A percentile compares a stretch with the other conserved stretches of the same genome.
phyloP scores from a whole-genome alignment of 2,888 invertebrate genomes.

The Plutella xylostella region DNA sequence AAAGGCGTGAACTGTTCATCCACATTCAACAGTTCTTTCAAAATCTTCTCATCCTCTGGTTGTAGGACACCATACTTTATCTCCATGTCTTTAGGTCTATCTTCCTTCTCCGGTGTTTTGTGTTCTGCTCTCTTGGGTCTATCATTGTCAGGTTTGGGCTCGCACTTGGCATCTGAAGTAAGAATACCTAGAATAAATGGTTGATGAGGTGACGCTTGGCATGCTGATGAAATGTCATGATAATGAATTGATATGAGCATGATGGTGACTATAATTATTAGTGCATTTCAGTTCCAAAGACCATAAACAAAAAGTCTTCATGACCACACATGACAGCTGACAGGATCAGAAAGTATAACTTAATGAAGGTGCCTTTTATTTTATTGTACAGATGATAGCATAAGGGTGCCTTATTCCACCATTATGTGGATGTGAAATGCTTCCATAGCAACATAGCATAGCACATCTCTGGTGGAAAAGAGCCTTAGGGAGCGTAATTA shows the following conservation, averaged over 20 bases:
- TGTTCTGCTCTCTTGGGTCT: constrained; percentile 16
- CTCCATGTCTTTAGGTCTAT: constrained; percentile 1
- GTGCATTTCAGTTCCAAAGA: too few species aligned
- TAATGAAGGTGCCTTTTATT: too few species aligned
- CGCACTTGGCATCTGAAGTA: not conserved
- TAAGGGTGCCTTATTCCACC: too few species aligned
- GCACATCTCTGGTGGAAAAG: too few species aligned
- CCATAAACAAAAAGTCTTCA: too few species aligned
- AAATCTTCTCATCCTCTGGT: constrained; percentile 32
- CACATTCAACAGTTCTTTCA: constrained; percentile 40
- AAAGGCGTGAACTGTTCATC: constrained; percentile 40
- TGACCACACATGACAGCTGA: too few species aligned
- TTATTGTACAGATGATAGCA: too few species aligned
- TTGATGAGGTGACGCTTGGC: not conserved
- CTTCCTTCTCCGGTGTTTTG: constrained; percentile 3
- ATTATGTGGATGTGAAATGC: too few species aligned
- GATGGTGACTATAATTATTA: too few species aligned
- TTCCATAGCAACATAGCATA: too few species aligned
- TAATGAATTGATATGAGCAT: not conserved
- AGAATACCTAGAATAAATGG: not conserved
- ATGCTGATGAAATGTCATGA: not conserved
- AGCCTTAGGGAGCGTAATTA: too few species aligned
- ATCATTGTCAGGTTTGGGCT: constrained; percentile 1
- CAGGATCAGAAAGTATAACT: too few species aligned
- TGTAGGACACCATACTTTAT: constrained; percentile 11